phyloP scores from a whole-genome alignment of 2,113 vertebrate species.

The Notarius quadriscutis region DNA sequence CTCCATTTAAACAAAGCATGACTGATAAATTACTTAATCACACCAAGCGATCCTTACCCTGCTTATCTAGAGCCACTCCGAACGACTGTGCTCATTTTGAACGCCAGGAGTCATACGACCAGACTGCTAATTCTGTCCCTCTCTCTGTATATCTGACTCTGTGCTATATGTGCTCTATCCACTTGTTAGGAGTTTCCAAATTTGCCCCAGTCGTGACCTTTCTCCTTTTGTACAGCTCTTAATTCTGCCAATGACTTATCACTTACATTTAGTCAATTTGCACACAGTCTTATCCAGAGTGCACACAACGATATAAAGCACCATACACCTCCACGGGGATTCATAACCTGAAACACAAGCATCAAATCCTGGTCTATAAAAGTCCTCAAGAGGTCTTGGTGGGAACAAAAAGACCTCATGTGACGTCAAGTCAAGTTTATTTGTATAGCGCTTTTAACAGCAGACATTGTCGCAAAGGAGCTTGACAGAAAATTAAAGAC shows the following conservation, averaged over 20 bases:
- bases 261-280: neutral
- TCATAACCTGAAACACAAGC: neutral
- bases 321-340: neutral
- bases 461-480: no score
- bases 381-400: neutral
- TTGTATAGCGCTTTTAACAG: no score
- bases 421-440: no score
- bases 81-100: neutral
- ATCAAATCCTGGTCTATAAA: neutral
- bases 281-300: neutral
- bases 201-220: slow-evolving; percentile 26
- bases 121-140: neutral
- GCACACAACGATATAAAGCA: neutral
- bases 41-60: neutral
- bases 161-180: slow-evolving; percentile 5
- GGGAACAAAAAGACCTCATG: no score
- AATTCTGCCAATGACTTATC: neutral
- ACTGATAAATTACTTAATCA: neutral
- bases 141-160: neutral
- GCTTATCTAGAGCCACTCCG: neutral
- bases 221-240: slow-evolving; percentile 1
- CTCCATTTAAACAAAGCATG: neutral
- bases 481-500: no score
- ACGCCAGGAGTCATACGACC: neutral
- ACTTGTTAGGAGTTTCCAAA: slow-evolving; percentile 26